Conservation (phyloP, 1,140 invertebrate species). For the Tachypleus tridentatus region DNA sequence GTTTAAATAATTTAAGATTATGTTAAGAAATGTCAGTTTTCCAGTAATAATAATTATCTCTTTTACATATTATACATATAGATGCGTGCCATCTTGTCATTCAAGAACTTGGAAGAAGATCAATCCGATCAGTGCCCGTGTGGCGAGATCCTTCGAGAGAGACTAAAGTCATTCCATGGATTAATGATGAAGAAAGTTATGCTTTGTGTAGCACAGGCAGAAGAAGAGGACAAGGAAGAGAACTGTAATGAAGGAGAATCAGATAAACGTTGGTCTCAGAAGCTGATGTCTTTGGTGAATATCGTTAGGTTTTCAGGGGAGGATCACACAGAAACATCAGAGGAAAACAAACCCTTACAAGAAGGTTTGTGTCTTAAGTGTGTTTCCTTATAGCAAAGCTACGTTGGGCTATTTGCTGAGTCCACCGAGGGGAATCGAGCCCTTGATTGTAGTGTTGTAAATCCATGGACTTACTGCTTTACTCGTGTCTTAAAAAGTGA, state of each 20-base stretch:
- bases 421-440: too few species aligned
- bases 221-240: slow-evolving; percentile 46
- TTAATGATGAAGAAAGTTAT: slow-evolving; percentile 48
- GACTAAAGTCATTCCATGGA: slow-evolving; percentile 66
- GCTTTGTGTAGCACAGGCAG: slow-evolving; percentile 52
- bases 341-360: slow-evolving; percentile 42
- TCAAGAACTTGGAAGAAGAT: slow-evolving; percentile 73
- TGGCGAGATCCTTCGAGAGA: slow-evolving; percentile 66
- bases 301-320: slow-evolving; percentile 28
- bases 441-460: too few species aligned
- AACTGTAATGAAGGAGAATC: slow-evolving; percentile 7
- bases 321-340: slow-evolving; percentile 27
- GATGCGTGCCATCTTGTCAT: slow-evolving; percentile 53
- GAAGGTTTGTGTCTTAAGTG: too few species aligned
- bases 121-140: slow-evolving; percentile 77
- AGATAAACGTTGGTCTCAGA: slow-evolving; percentile 19
- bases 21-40: too few species aligned
- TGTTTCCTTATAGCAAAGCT: too few species aligned
- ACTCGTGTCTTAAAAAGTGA: too few species aligned
- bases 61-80: too few species aligned
- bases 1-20: too few species aligned
- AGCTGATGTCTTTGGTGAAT: slow-evolving; percentile 26
- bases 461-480: too few species aligned
- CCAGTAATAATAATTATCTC: too few species aligned
- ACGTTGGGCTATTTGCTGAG: too few species aligned